Conservation (phyloP, 2,113 vertebrate genomes). For the Myrmophylax atrothorax region DNA sequence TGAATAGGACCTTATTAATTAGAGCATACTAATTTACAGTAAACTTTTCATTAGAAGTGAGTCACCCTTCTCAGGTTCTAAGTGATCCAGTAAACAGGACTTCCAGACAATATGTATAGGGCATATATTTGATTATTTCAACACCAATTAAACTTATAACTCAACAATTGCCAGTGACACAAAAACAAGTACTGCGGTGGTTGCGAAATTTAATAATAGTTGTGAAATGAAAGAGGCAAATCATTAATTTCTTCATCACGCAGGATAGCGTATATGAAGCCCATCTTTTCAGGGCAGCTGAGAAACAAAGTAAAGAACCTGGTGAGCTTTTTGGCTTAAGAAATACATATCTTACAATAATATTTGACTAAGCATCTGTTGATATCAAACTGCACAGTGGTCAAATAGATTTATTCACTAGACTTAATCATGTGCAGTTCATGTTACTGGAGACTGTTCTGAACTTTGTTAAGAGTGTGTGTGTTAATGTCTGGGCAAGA, state of each 20-base stretch:
- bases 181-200: neutral
- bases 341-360: neutral
- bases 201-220: neutral
- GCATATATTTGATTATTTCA: neutral
- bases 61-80: neutral
- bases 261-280: neutral
- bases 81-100: neutral
- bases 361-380: neutral
- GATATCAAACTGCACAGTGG: neutral
- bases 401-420: neutral
- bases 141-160: neutral
- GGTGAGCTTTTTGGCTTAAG: neutral
- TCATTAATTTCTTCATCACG: neutral
- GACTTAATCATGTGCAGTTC: rapidly evolving
- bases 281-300: neutral
- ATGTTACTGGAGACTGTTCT: neutral
- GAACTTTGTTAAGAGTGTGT: neutral
- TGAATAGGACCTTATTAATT: neutral
- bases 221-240: neutral
- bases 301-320: neutral
- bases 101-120: neutral
- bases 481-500: neutral
- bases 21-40: neutral
- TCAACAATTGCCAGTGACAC: neutral
- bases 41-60: neutral